A percentile compares a stretch with the other conserved stretches of the same genome.
Evolutionary conservation across 2,888 invertebrate genomes (phyloP).

Genomic region (Cybosia mesomella): DNA sequence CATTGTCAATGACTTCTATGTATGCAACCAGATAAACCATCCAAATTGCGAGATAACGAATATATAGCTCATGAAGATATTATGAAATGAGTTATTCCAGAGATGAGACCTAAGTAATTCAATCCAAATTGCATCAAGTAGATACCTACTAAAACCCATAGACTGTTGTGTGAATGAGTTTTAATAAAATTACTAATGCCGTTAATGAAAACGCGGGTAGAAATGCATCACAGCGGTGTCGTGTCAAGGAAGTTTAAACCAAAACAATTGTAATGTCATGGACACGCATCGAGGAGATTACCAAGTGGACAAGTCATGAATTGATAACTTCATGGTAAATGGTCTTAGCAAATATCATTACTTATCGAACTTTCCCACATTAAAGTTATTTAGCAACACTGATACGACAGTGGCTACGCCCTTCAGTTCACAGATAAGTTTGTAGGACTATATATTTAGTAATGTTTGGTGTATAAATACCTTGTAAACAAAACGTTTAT

Average conservation of each 20-base stretch:
- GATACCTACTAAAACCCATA: too few relatives aligned
- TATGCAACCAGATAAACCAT: slow-evolving; percentile 1
- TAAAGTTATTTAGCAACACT: not conserved
- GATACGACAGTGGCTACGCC: not conserved
- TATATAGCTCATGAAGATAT: not conserved
- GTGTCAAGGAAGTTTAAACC: too few relatives aligned
- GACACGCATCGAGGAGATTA: too few relatives aligned
- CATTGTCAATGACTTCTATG: slow-evolving; percentile 10
- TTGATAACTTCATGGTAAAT: not conserved
- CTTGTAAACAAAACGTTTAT: not conserved
- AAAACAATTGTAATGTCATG: not conserved
- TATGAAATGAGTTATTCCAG: not conserved
- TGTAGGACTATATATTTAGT: not conserved
- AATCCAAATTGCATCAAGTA: not conserved
- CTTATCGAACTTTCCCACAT: not conserved
- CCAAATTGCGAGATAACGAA: not conserved
- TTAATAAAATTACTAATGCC: too few relatives aligned
- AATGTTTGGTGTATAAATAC: not conserved
- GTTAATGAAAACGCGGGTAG: too few relatives aligned
- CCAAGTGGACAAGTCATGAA: not conserved
- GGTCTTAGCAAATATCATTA: not conserved
- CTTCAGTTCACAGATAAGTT: not conserved
- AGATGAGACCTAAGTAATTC: not conserved
- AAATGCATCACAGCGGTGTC: too few relatives aligned
- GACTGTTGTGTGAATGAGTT: not conserved